phyloP scores from a whole-genome alignment of 2,113 vertebrate genomes.

The Ahaetulla prasina region DNA sequence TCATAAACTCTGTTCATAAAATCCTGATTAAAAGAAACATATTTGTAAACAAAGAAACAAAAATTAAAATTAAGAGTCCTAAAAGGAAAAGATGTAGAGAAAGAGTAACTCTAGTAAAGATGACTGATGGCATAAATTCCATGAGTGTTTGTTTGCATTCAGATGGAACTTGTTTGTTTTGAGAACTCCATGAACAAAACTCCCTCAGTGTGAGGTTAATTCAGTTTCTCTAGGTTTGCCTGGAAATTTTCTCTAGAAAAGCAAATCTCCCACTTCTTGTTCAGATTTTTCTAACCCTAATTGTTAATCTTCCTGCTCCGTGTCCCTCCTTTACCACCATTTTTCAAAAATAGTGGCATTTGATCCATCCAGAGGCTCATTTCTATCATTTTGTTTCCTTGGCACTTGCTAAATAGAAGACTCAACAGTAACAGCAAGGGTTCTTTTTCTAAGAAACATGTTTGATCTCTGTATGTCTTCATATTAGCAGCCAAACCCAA shows the following conservation, averaged over 20 bases:
- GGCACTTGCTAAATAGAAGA: background rate
- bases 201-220: background rate
- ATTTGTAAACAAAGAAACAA: background rate
- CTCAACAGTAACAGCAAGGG: background rate
- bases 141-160: background rate
- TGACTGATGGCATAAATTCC: background rate
- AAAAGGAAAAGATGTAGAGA: background rate
- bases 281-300: background rate
- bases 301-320: background rate
- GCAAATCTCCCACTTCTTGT: background rate
- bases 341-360: background rate
- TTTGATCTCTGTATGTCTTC: background rate
- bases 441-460: background rate
- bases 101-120: background rate
- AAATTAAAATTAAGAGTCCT: background rate
- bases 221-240: background rate
- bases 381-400: constrained; percentile 1
- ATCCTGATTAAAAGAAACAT: background rate
- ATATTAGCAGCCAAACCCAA: background rate
- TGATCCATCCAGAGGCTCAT: background rate
- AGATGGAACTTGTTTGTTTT: background rate
- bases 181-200: background rate
- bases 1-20: background rate
- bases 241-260: background rate
- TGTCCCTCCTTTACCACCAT: background rate